A percentile compares a stretch with the other conserved stretches of the same genome.
Conservation (phyloP, 2,797 vertebrate genomes). For the Chelmon rostratus region DNA sequence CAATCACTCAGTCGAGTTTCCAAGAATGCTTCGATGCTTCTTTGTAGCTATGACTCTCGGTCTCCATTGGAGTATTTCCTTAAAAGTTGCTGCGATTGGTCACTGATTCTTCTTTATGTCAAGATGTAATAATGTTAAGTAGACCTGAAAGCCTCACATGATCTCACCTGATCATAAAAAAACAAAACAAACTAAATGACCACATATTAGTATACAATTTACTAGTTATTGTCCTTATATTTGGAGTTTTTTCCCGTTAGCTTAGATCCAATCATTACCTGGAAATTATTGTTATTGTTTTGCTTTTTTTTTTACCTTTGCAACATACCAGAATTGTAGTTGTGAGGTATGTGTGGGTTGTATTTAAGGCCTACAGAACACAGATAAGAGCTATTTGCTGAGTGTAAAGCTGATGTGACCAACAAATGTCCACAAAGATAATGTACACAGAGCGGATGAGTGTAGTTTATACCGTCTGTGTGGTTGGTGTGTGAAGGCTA, state of each 20-base stretch:
- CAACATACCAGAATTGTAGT: background rate
- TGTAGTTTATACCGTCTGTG: slow-evolving; percentile 7
- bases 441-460: background rate
- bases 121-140: background rate
- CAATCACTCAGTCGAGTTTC: background rate
- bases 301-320: background rate
- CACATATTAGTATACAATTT: background rate
- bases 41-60: too few relatives aligned
- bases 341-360: background rate
- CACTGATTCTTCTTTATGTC: background rate
- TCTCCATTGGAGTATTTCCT: background rate
- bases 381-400: slow-evolving; percentile 43
- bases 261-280: too few relatives aligned
- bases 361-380: background rate
- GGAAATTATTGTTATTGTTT: too few relatives aligned
- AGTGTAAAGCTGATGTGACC: slow-evolving; percentile 1
- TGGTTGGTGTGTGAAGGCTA: background rate
- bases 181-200: background rate
- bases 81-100: too few relatives aligned
- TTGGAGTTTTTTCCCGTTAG: too few relatives aligned
- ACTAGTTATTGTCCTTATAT: background rate
- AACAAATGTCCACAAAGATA: slow-evolving; percentile 17
- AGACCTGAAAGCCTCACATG: background rate
- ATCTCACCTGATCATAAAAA: background rate
- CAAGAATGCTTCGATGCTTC: too few relatives aligned